Base-by-base conservation (phyloP, 1,140 invertebrate genomes). In the Cydia strobilella region DNA sequence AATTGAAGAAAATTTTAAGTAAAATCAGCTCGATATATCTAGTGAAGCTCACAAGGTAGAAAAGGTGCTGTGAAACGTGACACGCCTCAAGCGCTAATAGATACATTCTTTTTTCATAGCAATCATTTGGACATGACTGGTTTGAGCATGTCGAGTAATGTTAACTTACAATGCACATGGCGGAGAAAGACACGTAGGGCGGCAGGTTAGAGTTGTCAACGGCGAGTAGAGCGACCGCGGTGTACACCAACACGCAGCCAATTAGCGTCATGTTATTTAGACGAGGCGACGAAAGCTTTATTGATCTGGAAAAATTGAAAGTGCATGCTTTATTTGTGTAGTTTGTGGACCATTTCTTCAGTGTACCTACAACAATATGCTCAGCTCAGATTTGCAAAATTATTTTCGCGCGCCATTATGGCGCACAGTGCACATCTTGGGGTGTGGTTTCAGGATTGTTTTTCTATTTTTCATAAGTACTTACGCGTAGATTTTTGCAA, bases 211-310 rank as follows among this genome's bases (percentile, higher is more conserved):
- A 95, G 84, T 97, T 95, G 90, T 98, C 97, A 48, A 98, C 92
- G n/a, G 97, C 97, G 69, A 98, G 94, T 66, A 99, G 93, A 76
- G 99, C 97, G 42, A 99, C 98, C 66, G 98, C 98, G 13, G 96
- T 94, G 92, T 99, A 99, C 6, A 98, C 97, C 75, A 99, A 93
- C 77, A 98, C 96, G 84, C 98, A 99, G 23, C 98, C 99, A 65
- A 98, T 95, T 65, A 99, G 97, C 13, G 99, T 98, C 87, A 99
- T 96, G 93, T 99, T 99, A 94, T 99, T 99, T 77, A 99, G 94
- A 85, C 98, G 96, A 6, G 98, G 98, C 88, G 98, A 99, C 20
- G 98, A 99, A 92, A 99, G 96, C 93, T 99, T 99, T 92, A 96
- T 96, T 80, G 95, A 96, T 88, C 96, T 96, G 89, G 6, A 78